These are phyloP conservation scores for Cydia fagiglandana DNA, from an alignment of 1,140 invertebrate genomes.

Conservation along the genomic window DNA sequence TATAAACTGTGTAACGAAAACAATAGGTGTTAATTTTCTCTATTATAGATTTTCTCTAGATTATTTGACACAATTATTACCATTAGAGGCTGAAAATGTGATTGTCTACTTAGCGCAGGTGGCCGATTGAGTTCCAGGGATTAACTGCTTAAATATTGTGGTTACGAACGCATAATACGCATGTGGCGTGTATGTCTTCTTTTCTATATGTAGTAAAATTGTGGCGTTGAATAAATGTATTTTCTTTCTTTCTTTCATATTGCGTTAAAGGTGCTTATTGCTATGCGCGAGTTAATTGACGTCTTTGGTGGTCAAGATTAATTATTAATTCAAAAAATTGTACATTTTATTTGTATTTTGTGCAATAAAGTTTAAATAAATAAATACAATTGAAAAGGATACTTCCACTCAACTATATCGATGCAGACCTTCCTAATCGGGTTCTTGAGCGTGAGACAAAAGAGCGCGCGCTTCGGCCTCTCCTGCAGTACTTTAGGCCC, in stretches of 20 bases:
- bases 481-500: slow-evolving; percentile 92
- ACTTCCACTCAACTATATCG: slow-evolving; percentile 99
- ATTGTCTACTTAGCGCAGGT: slow-evolving; percentile 10
- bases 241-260: background rate
- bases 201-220: no score
- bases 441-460: slow-evolving; percentile 96
- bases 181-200: no score
- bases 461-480: slow-evolving; percentile 94
- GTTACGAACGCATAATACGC: background rate
- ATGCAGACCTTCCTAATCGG: slow-evolving; percentile 98
- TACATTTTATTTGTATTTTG: no score
- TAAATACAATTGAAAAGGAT: slow-evolving; percentile 85
- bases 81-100: slow-evolving; percentile 3
- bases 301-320: no score
- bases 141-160: background rate
- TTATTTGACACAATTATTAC: no score
- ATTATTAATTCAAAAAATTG: no score
- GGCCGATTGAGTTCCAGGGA: background rate
- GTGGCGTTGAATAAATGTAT: no score
- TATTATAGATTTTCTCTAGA: no score
- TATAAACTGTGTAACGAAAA: no score
- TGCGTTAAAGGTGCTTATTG: background rate
- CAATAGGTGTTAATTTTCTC: no score
- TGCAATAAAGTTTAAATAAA: no score
- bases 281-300: no score